These are phyloP conservation scores for Leptinotarsa haldemani DNA, from an alignment of 2,888 invertebrate species.

Conservation along the genomic window DNA sequence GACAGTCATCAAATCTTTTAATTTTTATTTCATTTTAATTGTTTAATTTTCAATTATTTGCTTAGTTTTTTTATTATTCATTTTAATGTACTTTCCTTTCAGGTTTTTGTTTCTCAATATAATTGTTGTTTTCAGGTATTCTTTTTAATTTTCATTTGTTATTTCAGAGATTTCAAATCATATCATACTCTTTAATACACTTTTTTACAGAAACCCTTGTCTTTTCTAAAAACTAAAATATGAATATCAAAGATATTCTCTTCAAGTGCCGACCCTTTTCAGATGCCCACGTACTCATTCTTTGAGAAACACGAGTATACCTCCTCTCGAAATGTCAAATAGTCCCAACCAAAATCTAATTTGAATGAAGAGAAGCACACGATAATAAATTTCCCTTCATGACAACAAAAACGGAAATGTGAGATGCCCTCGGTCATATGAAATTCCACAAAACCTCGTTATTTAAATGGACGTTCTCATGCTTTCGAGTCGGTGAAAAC, in stretches of 20 bases:
- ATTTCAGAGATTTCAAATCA: too few species aligned
- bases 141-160: too few species aligned
- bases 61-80: too few species aligned
- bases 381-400: constrained; percentile 6
- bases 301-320: background rate
- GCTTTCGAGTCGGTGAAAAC: constrained; percentile 5
- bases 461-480: background rate
- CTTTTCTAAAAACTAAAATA: background rate
- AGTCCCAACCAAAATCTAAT: background rate
- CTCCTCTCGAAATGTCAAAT: background rate
- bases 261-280: background rate
- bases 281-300: background rate
- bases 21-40: too few species aligned
- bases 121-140: too few species aligned
- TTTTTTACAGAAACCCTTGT: background rate
- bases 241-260: background rate
- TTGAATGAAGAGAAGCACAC: constrained; percentile 1
- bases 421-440: constrained; percentile 16
- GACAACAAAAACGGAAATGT: constrained; percentile 19
- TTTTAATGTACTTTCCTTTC: too few species aligned
- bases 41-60: too few species aligned
- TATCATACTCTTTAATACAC: too few species aligned
- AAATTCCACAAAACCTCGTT: constrained; percentile 17
- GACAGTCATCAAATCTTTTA: too few species aligned
- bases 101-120: too few species aligned